Evolutionary conservation across 2,888 invertebrate genomes (phyloP), one percentile per base, ranked within the genome.

Genomic region (Stratiomys singularior): DNA sequence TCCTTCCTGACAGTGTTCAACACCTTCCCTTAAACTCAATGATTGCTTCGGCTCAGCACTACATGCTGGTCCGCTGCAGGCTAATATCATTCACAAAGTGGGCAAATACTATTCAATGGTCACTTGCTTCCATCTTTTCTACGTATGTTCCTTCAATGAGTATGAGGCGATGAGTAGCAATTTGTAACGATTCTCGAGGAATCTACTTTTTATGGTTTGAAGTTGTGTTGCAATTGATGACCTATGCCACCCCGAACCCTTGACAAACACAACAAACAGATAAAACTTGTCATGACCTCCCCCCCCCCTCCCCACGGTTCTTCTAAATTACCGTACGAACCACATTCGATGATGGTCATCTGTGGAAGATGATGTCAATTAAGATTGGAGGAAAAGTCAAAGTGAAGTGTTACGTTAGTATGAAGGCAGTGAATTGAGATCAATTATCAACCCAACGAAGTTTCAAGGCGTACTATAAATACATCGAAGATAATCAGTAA

Each of bases 101-200:
- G 30, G 18, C 66, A 11, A 25, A 18, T n/a, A 66, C 37, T 21
- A 66, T 21, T 66, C 37, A 21, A 66, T 66, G 21, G 66, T 37
- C 66, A 66, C 66, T 66, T 66, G 66, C 37, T 66, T 30, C 9
- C 64, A 15, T 37, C 37, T 37, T 9, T 9, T 37, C 37, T 3
- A 9, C 37, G 52, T 13, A 21, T 30, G 18, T 64, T 30, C 18
- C 37, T 28, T 28, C 37, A 28, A 27, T 18, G 5, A 5, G 18
- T 13, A 27, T 18, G 5, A 5, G 18, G 3, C 18, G 18, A 66
- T 66, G 37, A 66, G 66, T 11, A 66, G 37, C 21, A 66, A 66
- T 66, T 66, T 66, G 66, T 66, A 66, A 37, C 66, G 37, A 66
- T 66, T 66, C 66, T 66, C n/a, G 66, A 37, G 66, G 66, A 66